Evolutionary conservation across 1,140 invertebrate species (phyloP).

Genomic region (Brachionus angularis): DNA sequence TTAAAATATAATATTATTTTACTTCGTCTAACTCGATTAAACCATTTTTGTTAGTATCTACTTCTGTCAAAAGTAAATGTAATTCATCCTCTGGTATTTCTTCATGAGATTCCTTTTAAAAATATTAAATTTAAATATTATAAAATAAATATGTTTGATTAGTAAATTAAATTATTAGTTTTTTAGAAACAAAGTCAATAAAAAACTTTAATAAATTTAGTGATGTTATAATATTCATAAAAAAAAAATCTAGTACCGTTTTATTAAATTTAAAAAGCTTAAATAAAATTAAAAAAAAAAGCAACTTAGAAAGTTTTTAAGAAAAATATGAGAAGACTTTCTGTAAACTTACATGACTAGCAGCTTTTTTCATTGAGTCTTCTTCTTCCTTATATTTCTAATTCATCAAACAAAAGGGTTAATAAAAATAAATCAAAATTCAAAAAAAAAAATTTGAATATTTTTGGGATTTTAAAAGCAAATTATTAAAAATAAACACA

Average conservation of each 20-base stretch:
- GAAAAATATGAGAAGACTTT: too few species aligned
- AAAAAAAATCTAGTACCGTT: too few species aligned
- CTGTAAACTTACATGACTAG: conserved; percentile 31
- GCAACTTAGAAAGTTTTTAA: background rate
- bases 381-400: conserved; percentile 41
- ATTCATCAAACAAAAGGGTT: background rate
- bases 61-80: conserved; percentile 40
- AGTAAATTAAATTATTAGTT: background rate
- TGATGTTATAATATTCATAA: too few species aligned
- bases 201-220: too few species aligned
- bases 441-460: background rate
- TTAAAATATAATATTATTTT: background rate
- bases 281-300: too few species aligned
- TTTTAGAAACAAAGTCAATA: background rate
- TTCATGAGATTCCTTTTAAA: conserved; percentile 34
- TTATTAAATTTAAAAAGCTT: too few species aligned
- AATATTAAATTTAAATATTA: background rate
- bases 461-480: too few species aligned
- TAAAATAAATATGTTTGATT: background rate
- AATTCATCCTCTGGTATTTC: conserved; percentile 41
- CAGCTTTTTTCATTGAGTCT: background rate
- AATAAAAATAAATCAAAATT: background rate
- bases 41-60: conserved; percentile 42
- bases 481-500: too few species aligned
- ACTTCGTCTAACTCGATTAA: conserved; percentile 43